Evolutionary conservation across 2,888 invertebrate species (phyloP).

Genomic region (Dexiosoma caninum): DNA sequence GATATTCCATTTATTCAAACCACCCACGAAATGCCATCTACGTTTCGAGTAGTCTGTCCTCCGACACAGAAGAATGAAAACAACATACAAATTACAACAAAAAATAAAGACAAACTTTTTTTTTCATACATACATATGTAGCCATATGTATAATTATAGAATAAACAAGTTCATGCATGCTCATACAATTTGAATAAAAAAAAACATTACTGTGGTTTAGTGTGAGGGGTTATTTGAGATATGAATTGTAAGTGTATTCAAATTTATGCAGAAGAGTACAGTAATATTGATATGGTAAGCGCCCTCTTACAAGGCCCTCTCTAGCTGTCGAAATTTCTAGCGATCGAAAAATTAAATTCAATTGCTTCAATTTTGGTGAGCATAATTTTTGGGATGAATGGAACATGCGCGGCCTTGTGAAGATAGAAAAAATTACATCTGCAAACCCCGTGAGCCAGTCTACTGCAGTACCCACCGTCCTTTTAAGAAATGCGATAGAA

Average conservation of each 20-base stretch:
- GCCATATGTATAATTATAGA: constrained; percentile 2
- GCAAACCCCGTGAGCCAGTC: no score
- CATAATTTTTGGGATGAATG: no score
- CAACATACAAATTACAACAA: neutral
- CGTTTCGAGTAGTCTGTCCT: neutral
- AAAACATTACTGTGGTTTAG: neutral
- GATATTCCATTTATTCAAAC: neutral
- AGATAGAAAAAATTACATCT: no score
- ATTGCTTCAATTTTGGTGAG: no score
- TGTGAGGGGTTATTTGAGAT: neutral
- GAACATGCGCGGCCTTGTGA: no score
- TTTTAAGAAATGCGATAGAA: no score
- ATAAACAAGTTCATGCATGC: neutral
- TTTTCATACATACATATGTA: constrained; percentile 24
- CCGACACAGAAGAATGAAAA: neutral
- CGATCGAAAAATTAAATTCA: no score
- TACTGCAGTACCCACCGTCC: no score
- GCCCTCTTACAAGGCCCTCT: neutral
- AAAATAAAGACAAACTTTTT: neutral
- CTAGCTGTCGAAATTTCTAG: no score
- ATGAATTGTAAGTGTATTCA: neutral
- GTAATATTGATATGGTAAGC: neutral
- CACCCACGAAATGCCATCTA: neutral
- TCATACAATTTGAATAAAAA: neutral
- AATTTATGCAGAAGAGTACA: neutral